phyloP scores from a whole-genome alignment of 37 sponge, comb jelly and placozoan species.

The Eunapius fragilis region DNA sequence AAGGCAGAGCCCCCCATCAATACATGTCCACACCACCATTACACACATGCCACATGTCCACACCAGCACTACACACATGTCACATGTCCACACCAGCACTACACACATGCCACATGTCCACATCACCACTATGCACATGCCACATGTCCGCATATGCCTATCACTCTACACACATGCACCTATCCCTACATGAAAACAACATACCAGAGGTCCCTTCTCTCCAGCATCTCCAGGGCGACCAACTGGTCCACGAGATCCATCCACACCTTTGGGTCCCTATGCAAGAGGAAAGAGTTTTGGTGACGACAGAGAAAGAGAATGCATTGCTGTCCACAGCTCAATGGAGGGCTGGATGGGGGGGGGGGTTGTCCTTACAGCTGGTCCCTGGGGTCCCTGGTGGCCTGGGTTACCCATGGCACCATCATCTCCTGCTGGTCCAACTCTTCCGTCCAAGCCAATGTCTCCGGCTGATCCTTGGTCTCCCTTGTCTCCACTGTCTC shows the following conservation, averaged over 20 bases:
- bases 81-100: not conserved
- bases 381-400: conserved; percentile 61
- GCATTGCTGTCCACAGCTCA: too few species aligned
- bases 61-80: not conserved
- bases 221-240: conserved; percentile 48
- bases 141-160: not conserved
- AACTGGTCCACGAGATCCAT: conserved; percentile 24
- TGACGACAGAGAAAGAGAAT: not conserved
- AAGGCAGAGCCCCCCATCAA: too few species aligned
- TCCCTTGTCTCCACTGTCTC: conserved; percentile 71
- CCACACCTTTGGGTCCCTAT: conserved; percentile 64
- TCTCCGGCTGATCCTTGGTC: conserved; percentile 48
- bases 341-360: too few species aligned
- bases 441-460: conserved; percentile 40
- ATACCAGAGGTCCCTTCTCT: conserved; percentile 60
- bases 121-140: not conserved
- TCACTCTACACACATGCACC: not conserved
- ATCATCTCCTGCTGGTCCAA: conserved; percentile 32
- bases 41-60: too few species aligned
- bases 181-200: not conserved
- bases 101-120: not conserved
- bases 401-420: conserved; percentile 70
- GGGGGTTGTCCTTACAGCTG: not conserved
- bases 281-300: not conserved
- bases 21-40: too few species aligned